Evolutionary conservation across 2,888 invertebrate species (phyloP), one percentile per base, ranked within the genome.

Genomic region (Ceratothoa steindachneri): DNA sequence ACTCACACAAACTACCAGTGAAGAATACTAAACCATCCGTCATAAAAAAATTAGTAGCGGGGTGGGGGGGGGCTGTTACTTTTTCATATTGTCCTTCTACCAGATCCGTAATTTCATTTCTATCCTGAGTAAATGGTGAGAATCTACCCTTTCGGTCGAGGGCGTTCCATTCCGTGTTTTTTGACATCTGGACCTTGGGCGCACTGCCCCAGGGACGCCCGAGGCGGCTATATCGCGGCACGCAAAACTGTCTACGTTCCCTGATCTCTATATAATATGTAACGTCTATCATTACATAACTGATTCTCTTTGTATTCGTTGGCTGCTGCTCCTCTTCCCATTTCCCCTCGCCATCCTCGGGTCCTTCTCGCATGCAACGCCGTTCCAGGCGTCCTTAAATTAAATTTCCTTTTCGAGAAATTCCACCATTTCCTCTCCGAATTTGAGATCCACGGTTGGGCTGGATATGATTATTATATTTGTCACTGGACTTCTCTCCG

Each of bases 251-350:
- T 60, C 60, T 60, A 24, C 60, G 60, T 60, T 60, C 60, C 60
- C n/a, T 60, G 60, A 60, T 60, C 60, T 60, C 27, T 60, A n/a
- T 51, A 51, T 60, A 60, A 60, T 60, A 60, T 24, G 24, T 60
- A 60, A 60, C 60, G 60, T 60, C 60, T 60, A 60, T 60, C 60
- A 60, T 60, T 60, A 60, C 60, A 60, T 60, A 60, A 60, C 60
- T 60, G 60, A 60, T 60, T 60, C 60, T 60, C 60, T 60, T 60
- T 60, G 60, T 60, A 60, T 60, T 60, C 60, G 60, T 24, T 60
- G 60, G 60, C n/a, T 24, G 60, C 60, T 60, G 60, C 60, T 60
- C 60, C 60, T 22, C 60, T 60, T 60, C 60, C 60, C 60, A 60
- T 60, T 60, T 60, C 60, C 60, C 22, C 27, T n/a, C 60, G 60